A percentile compares a stretch with the other conserved stretches of the same genome.
phyloP scores from a whole-genome alignment of 2,113 vertebrate genomes.

The Tragelaphus buxtoni region DNA sequence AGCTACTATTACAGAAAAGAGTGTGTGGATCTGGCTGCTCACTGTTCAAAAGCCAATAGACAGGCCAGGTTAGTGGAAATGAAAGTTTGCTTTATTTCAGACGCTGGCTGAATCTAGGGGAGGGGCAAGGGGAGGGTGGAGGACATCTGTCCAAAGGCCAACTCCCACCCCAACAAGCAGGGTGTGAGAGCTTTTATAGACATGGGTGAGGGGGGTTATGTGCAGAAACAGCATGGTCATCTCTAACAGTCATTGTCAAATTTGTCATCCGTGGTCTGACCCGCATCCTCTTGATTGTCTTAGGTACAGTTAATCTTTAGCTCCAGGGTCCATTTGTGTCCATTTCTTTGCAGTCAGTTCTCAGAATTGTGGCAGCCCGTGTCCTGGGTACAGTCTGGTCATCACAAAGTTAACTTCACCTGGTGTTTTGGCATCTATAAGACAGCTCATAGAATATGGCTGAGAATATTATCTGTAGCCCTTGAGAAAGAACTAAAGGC shows the following conservation, averaged over 20 bases:
- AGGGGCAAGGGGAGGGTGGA: not conserved
- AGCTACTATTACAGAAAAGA: not conserved
- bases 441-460: not conserved
- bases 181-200: not conserved
- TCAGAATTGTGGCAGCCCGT: not conserved
- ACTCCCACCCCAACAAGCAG: not conserved
- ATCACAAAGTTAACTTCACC: not conserved
- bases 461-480: not conserved
- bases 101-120: not conserved
- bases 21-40: not conserved
- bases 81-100: not conserved
- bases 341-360: not conserved
- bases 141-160: not conserved
- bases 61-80: not conserved
- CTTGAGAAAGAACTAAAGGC: not conserved
- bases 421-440: not conserved
- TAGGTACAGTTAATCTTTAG: not conserved
- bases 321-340: not conserved
- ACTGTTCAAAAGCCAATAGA: not conserved
- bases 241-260: not conserved
- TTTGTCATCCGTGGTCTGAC: not conserved
- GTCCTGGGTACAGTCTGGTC: not conserved
- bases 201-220: not conserved
- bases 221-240: not conserved
- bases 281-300: not conserved